phyloP scores from a whole-genome alignment of 2,113 vertebrate genomes.

The Nyctibius bracteatus region DNA sequence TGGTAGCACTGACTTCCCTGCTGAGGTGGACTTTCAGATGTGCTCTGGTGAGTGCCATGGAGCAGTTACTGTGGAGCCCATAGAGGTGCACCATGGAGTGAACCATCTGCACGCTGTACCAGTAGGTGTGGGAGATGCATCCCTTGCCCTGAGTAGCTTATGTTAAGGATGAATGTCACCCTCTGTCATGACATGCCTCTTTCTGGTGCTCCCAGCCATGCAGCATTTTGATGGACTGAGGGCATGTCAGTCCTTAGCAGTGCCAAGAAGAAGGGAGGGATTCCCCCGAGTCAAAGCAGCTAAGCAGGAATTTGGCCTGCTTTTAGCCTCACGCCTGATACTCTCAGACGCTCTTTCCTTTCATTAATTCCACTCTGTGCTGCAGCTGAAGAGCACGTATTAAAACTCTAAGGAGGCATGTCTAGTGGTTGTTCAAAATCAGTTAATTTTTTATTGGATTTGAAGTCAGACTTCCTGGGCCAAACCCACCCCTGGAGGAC shows the following conservation, averaged over 20 bases:
- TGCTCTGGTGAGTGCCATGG: fast-evolving
- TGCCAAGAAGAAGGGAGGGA: neutral
- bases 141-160: neutral
- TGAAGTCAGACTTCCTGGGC: neutral
- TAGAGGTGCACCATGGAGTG: fast-evolving
- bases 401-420: neutral
- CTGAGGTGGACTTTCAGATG: neutral
- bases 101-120: fast-evolving
- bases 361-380: neutral
- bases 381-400: neutral
- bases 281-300: neutral
- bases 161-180: neutral
- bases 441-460: slow-evolving; percentile 33
- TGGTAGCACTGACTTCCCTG: neutral
- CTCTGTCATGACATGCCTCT: neutral
- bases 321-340: neutral
- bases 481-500: neutral
- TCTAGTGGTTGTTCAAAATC: neutral
- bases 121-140: neutral
- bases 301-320: neutral
- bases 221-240: neutral
- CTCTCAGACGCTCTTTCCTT: neutral
- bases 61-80: neutral
- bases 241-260: neutral
- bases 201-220: neutral